A percentile compares a stretch with the other conserved stretches of the same genome.
phyloP scores from a whole-genome alignment of 2,888 invertebrate genomes.

The Campoplex nolae region DNA sequence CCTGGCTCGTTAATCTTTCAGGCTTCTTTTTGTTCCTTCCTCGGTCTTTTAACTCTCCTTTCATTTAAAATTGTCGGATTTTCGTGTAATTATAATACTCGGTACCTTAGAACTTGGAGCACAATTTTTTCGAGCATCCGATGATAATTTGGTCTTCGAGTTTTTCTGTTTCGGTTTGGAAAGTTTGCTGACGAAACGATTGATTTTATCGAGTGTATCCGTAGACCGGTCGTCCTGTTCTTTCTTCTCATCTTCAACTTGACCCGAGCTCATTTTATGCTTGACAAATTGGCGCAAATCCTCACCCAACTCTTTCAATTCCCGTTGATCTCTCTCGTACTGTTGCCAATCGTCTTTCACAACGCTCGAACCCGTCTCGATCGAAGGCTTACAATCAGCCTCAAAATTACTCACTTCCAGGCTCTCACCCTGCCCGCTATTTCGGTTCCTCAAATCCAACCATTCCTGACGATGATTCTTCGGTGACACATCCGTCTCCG shows the following conservation, averaged over 20 bases:
- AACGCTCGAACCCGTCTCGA: constrained; percentile 58
- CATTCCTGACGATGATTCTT: constrained; percentile 11
- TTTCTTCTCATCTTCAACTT: constrained; percentile 39
- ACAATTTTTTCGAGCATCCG: constrained; percentile 22
- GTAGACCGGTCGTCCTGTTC: constrained; percentile 44
- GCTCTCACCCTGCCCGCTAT: constrained; percentile 16
- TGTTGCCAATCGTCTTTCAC: constrained; percentile 56
- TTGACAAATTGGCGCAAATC: constrained; percentile 52
- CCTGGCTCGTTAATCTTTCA: not conserved
- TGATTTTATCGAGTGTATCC: constrained; percentile 48
- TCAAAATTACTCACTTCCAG: constrained; percentile 33
- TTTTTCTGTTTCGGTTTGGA: constrained; percentile 45
- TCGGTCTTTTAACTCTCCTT: not conserved
- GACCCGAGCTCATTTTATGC: constrained; percentile 47
- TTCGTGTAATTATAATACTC: constrained; percentile 23
- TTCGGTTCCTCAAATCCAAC: constrained; percentile 38
- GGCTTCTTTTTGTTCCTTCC: not conserved
- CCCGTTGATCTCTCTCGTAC: constrained; percentile 65
- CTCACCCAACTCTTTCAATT: constrained; percentile 61
- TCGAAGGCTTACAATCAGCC: constrained; percentile 34
- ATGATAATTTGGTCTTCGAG: not conserved
- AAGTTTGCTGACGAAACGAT: constrained; percentile 66
- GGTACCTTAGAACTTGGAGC: constrained; percentile 43
- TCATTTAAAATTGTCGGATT: constrained; percentile 6
- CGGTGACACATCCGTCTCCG: constrained; percentile 36